phyloP scores from a whole-genome alignment of 1,140 invertebrate genomes.

The Lepidurus packardi region DNA sequence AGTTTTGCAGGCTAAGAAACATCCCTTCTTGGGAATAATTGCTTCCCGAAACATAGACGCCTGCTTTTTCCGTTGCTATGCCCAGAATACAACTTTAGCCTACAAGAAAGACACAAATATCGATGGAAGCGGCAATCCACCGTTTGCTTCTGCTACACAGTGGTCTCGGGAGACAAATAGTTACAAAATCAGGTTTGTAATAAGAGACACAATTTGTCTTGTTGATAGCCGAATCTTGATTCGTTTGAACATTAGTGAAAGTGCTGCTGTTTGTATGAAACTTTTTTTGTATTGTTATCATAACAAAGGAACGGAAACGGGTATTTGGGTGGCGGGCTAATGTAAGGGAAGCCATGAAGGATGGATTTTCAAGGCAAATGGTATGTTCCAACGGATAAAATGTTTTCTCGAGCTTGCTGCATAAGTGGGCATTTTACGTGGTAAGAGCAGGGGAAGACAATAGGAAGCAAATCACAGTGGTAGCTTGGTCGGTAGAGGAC shows the following conservation, averaged over 20 bases:
- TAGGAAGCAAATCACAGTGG: not conserved
- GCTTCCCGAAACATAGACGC: no score
- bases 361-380: conserved; percentile 22
- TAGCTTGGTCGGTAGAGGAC: not conserved
- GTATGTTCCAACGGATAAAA: not conserved
- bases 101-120: no score
- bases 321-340: conserved; percentile 12
- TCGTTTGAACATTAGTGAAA: not conserved
- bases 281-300: conserved; percentile 7
- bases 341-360: not conserved
- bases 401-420: not conserved
- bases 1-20: no score
- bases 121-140: no score
- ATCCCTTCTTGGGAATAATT: no score
- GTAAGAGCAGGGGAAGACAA: not conserved
- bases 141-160: no score
- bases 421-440: not conserved
- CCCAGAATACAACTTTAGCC: no score
- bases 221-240: not conserved
- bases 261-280: not conserved
- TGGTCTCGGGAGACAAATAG: not conserved
- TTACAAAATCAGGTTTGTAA: not conserved
- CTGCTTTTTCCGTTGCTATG: no score
- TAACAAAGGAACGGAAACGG: conserved; percentile 18
- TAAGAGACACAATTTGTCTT: conserved; percentile 2